Conservation (phyloP, 2,888 invertebrate genomes). For the Idaea aversata region DNA sequence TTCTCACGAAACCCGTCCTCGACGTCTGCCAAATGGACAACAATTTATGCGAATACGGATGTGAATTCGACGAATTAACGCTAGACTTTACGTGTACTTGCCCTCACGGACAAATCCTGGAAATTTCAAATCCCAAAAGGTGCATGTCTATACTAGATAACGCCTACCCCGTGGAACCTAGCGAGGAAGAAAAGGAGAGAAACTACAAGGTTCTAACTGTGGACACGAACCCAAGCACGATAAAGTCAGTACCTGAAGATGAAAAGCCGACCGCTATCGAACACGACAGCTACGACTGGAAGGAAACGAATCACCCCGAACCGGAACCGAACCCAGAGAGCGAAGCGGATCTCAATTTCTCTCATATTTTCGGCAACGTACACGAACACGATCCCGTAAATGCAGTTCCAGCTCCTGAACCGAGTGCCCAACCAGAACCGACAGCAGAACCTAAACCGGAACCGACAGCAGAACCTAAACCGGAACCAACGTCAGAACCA, state of each 20-base stretch:
- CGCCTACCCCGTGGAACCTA: slow-evolving; percentile 25
- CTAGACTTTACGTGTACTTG: slow-evolving; percentile 85
- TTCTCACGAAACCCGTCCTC: slow-evolving; percentile 68
- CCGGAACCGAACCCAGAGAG: slow-evolving; percentile 53
- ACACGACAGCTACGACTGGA: slow-evolving; percentile 56
- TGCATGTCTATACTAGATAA: slow-evolving; percentile 62
- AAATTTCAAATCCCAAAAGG: slow-evolving; percentile 61
- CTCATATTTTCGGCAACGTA: slow-evolving; percentile 54
- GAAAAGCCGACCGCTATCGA: slow-evolving; percentile 42
- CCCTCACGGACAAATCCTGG: slow-evolving; percentile 71
- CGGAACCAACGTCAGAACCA: slow-evolving; percentile 30
- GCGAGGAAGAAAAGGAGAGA: slow-evolving; percentile 34
- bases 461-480: slow-evolving; percentile 36
- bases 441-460: slow-evolving; percentile 37
- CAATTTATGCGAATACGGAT: slow-evolving; percentile 83
- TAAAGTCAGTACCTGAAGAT: slow-evolving; percentile 44
- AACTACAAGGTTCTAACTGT: slow-evolving; percentile 39
- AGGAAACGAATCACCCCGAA: slow-evolving; percentile 45
- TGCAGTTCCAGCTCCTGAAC: slow-evolving; percentile 27
- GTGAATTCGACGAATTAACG: slow-evolving; percentile 82
- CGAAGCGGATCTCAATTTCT: slow-evolving; percentile 52
- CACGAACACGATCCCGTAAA: slow-evolving; percentile 36
- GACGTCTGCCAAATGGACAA: slow-evolving; percentile 84
- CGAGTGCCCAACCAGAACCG: slow-evolving; percentile 22
- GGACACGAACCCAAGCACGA: slow-evolving; percentile 42